Evolutionary conservation across 2,888 invertebrate species (phyloP).

Genomic region (Agonopterix subpropinquella): DNA sequence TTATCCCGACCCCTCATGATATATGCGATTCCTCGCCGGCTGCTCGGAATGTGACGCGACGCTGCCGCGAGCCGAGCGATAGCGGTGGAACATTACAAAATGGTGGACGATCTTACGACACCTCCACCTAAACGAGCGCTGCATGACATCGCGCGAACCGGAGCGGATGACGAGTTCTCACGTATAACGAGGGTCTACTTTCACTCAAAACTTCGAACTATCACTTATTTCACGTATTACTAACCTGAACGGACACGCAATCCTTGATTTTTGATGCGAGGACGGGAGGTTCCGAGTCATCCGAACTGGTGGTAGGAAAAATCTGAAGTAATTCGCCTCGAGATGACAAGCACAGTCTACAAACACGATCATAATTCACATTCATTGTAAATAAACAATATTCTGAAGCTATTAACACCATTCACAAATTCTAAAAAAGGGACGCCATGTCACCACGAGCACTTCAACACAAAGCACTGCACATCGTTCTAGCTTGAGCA

Average conservation of each 20-base stretch:
- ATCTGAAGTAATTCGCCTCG: constrained; percentile 77
- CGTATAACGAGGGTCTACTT: constrained; percentile 68
- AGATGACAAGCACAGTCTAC: constrained; percentile 78
- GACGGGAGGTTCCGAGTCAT: constrained; percentile 69
- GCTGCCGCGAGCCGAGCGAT: constrained; percentile 69
- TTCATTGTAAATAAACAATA: constrained; percentile 71
- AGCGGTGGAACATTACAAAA: constrained; percentile 74
- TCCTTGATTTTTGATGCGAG: constrained; percentile 79
- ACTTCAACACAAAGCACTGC: constrained; percentile 74
- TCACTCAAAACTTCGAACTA: constrained; percentile 62
- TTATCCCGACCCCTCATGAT: constrained; percentile 65
- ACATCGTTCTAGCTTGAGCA: constrained; percentile 71
- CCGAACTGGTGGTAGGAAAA: constrained; percentile 74
- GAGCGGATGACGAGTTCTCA: constrained; percentile 74
- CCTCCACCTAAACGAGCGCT: constrained; percentile 71
- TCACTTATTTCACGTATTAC: constrained; percentile 52
- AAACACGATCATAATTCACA: constrained; percentile 75
- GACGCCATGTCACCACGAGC: constrained; percentile 75
- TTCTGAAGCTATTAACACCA: constrained; percentile 46
- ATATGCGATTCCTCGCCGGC: constrained; percentile 64
- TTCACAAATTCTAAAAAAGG: constrained; percentile 54
- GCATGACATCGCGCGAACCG: constrained; percentile 68
- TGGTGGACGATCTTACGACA: constrained; percentile 78
- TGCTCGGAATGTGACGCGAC: constrained; percentile 68
- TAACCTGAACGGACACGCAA: constrained; percentile 80